Conservation (phyloP, 2,888 invertebrate species). For the Eurois occulta region DNA sequence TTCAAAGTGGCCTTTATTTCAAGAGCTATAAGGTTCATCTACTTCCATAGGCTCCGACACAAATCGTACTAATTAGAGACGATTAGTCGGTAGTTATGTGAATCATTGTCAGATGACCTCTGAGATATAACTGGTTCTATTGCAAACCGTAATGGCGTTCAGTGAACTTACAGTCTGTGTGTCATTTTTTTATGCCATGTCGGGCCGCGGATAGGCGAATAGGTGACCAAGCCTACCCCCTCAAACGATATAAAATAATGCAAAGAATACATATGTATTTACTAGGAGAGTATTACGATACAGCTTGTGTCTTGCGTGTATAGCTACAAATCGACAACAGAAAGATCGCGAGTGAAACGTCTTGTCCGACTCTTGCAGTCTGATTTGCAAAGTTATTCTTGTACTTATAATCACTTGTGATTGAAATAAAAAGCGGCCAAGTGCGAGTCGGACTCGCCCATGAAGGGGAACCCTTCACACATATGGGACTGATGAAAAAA, state of each 20-base stretch:
- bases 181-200: not conserved
- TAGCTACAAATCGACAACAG: not conserved
- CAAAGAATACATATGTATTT: not conserved
- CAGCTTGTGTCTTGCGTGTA: too few relatives aligned
- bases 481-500: too few relatives aligned
- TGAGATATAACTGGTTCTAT: conserved; percentile 30
- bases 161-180: conserved; percentile 4
- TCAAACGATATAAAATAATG: not conserved
- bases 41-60: not conserved
- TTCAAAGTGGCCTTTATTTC: conserved; percentile 2
- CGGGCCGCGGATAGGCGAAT: not conserved
- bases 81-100: conserved; percentile 58
- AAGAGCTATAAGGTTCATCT: not conserved
- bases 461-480: too few relatives aligned
- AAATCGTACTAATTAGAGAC: conserved; percentile 56
- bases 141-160: conserved; percentile 23
- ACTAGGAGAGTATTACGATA: not conserved
- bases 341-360: not conserved
- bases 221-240: not conserved
- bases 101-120: conserved; percentile 51
- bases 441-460: too few relatives aligned
- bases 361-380: not conserved
- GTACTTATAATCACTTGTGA: not conserved
- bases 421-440: too few relatives aligned
- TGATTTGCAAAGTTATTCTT: not conserved